Evolutionary conservation across 2,888 invertebrate genomes (phyloP).

Genomic region (Augiades crinisus): DNA sequence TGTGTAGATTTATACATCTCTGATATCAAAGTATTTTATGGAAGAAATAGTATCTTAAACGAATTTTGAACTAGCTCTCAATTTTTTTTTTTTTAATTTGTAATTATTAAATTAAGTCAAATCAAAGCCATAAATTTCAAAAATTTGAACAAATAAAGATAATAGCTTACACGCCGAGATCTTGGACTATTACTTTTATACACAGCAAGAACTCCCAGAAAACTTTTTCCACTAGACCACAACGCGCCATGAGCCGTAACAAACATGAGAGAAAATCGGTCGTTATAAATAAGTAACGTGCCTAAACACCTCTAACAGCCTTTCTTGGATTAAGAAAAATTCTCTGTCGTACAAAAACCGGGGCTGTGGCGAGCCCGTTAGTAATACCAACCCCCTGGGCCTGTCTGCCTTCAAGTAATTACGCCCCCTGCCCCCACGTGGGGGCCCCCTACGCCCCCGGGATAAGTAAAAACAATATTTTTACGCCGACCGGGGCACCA

Average conservation of each 20-base stretch:
- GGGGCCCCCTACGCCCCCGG: slow-evolving; percentile 45
- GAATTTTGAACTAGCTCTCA: too few relatives aligned
- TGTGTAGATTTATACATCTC: too few relatives aligned
- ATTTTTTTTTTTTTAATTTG: too few relatives aligned
- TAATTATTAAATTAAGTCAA: too few relatives aligned
- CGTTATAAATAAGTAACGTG: slow-evolving; percentile 10
- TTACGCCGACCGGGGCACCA: slow-evolving; percentile 70
- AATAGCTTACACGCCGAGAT: too few relatives aligned
- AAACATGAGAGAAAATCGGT: slow-evolving; percentile 5
- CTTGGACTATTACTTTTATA: not conserved
- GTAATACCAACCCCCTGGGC: slow-evolving; percentile 64
- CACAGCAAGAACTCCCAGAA: not conserved
- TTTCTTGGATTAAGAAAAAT: slow-evolving; percentile 60
- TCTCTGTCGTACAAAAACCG: slow-evolving; percentile 56
- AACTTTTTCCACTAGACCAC: not conserved
- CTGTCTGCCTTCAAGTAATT: slow-evolving; percentile 74
- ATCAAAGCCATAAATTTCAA: too few relatives aligned
- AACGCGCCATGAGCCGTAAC: not conserved
- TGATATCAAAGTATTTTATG: too few relatives aligned
- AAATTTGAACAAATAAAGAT: too few relatives aligned
- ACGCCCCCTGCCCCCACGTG: slow-evolving; percentile 53
- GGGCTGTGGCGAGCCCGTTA: slow-evolving; percentile 52
- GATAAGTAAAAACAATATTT: slow-evolving; percentile 81
- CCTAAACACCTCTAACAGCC: slow-evolving; percentile 18
- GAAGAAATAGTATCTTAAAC: too few relatives aligned